These are phyloP conservation scores for Drosophila falleni DNA, from an alignment of 2,888 invertebrate species.

Conservation along the genomic window DNA sequence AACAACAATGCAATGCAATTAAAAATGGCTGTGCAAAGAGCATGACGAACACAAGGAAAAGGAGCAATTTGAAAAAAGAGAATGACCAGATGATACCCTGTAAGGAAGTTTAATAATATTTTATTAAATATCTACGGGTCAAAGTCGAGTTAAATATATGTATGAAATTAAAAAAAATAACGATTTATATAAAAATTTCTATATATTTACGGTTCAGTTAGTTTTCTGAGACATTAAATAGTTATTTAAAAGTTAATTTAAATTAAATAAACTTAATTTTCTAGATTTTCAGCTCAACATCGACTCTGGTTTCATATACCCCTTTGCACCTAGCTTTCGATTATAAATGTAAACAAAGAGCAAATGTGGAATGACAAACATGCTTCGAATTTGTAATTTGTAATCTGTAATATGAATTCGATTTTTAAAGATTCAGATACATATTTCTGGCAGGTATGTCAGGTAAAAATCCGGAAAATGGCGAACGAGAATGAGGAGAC, in stretches of 20 bases:
- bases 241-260: background rate
- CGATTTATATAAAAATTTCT: background rate
- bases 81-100: slow-evolving; percentile 4
- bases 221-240: background rate
- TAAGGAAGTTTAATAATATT: no score
- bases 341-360: slow-evolving; percentile 34
- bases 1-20: slow-evolving; percentile 74
- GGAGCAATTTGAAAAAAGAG: background rate
- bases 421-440: slow-evolving; percentile 53
- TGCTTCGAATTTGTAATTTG: slow-evolving; percentile 77
- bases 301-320: background rate
- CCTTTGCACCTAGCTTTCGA: background rate
- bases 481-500: slow-evolving; percentile 13
- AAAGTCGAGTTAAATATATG: background rate
- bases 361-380: slow-evolving; percentile 74
- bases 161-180: background rate
- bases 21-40: slow-evolving; percentile 67
- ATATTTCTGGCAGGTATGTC: slow-evolving; percentile 32
- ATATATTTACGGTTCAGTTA: no score
- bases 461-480: slow-evolving; percentile 35
- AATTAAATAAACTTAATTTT: background rate
- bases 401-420: slow-evolving; percentile 73
- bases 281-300: background rate
- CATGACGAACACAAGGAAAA: slow-evolving; percentile 18
- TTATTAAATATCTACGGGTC: no score